Evolutionary conservation across 1,140 invertebrate species (phyloP).

Genomic region (Drosophila obscura): DNA sequence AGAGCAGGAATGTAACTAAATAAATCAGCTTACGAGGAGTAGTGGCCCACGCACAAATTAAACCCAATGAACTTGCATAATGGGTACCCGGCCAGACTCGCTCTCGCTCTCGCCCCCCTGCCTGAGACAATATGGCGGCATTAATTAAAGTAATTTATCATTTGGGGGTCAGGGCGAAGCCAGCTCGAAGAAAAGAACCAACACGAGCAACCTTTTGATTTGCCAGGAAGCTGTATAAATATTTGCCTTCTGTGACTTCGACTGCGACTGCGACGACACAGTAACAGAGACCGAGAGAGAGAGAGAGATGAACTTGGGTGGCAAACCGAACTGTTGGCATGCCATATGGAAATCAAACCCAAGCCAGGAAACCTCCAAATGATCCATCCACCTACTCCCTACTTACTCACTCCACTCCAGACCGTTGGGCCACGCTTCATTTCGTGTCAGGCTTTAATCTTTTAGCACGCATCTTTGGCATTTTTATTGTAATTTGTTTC

Average conservation of each 20-base stretch:
- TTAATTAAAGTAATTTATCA: slow-evolving; percentile 83
- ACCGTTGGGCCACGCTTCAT: slow-evolving; percentile 59
- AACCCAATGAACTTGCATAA: slow-evolving; percentile 81
- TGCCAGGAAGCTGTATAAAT: slow-evolving; percentile 77
- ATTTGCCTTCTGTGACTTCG: slow-evolving; percentile 63
- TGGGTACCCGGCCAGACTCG: slow-evolving; percentile 29
- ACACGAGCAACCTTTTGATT: slow-evolving; percentile 67
- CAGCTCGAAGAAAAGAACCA: slow-evolving; percentile 22
- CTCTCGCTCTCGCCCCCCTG: not conserved
- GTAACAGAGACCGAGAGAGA: slow-evolving; percentile 23
- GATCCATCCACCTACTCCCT: slow-evolving; percentile 1
- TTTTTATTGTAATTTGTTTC: slow-evolving; percentile 83
- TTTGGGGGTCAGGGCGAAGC: slow-evolving; percentile 72
- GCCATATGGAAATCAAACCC: slow-evolving; percentile 66
- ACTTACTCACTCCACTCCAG: not conserved
- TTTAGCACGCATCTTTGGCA: slow-evolving; percentile 80
- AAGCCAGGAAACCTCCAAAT: not conserved
- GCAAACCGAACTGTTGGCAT: slow-evolving; percentile 37
- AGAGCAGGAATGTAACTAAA: slow-evolving; percentile 61
- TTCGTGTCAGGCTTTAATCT: slow-evolving; percentile 80
- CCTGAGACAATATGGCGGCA: slow-evolving; percentile 79
- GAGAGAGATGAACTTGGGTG: slow-evolving; percentile 1
- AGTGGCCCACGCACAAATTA: slow-evolving; percentile 72
- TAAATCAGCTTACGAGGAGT: slow-evolving; percentile 61
- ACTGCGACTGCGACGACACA: slow-evolving; percentile 32